A percentile compares a stretch with the other conserved stretches of the same genome.
These are phyloP conservation scores for Papilio xuthus DNA, from an alignment of 1,140 invertebrate genomes.

Conservation along the genomic window DNA sequence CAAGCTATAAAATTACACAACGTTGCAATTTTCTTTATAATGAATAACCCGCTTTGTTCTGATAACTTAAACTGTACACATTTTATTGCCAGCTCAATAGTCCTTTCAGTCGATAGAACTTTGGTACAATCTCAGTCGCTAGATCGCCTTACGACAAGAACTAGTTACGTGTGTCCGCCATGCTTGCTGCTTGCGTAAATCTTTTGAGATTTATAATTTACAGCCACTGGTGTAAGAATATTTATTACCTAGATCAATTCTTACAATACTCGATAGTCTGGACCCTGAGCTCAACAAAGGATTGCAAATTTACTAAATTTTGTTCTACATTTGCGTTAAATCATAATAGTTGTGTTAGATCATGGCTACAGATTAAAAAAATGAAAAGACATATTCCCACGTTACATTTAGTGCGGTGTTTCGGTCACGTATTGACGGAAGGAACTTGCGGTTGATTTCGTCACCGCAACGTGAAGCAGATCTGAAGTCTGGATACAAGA, in stretches of 20 bases:
- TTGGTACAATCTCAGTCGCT: constrained; percentile 13
- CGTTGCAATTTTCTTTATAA: background rate
- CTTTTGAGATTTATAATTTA: constrained; percentile 18
- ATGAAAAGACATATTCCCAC: background rate
- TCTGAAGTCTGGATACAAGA: background rate
- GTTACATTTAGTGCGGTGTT: background rate
- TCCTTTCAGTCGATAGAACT: constrained; percentile 11
- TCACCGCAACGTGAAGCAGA: background rate
- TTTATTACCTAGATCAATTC: constrained; percentile 22
- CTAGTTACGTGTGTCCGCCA: constrained; percentile 31
- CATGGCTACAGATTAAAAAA: background rate
- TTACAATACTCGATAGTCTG: background rate
- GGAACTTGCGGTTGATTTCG: constrained; percentile 12
- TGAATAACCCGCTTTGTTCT: background rate
- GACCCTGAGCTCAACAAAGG: too few relatives aligned
- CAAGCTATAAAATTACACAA: background rate
- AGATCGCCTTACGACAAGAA: constrained; percentile 27
- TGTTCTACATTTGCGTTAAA: too few relatives aligned
- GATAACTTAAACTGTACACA: background rate
- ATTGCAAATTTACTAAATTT: too few relatives aligned
- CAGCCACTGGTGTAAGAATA: background rate
- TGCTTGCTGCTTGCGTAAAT: constrained; percentile 32
- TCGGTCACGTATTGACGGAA: constrained; percentile 2
- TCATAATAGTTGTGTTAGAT: background rate
- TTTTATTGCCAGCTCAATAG: constrained; percentile 19